A percentile compares a stretch with the other conserved stretches of the same genome.
phyloP scores from a whole-genome alignment of 2,888 invertebrate species.

The Conistra vaccinii region DNA sequence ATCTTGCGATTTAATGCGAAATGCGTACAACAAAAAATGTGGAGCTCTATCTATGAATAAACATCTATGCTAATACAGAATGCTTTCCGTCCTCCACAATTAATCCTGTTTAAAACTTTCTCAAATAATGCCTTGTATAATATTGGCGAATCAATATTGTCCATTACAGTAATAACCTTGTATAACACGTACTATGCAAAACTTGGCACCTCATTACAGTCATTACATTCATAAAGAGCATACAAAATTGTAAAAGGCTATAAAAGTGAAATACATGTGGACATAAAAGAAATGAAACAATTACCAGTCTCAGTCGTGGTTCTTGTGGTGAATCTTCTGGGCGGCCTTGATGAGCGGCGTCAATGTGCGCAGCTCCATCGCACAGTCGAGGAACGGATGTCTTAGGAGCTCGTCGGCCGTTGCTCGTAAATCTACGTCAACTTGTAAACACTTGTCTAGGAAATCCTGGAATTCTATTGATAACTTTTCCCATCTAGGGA shows the following conservation, averaged over 20 bases:
- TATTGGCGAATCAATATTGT: constrained; percentile 50
- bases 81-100: constrained; percentile 38
- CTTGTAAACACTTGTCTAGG: constrained; percentile 96
- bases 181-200: constrained; percentile 64
- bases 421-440: constrained; percentile 95
- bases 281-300: constrained; percentile 75
- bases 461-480: constrained; percentile 95
- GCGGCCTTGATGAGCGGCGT: constrained; percentile 98
- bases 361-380: constrained; percentile 95
- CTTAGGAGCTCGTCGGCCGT: constrained; percentile 94
- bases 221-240: constrained; percentile 70
- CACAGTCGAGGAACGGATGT: constrained; percentile 95
- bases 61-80: constrained; percentile 61
- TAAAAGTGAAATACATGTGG: constrained; percentile 75
- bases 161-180: constrained; percentile 57
- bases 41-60: constrained; percentile 57
- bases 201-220: constrained; percentile 78
- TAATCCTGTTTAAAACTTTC: constrained; percentile 43
- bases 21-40: constrained; percentile 53
- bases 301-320: constrained; percentile 83
- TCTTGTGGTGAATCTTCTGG: constrained; percentile 95
- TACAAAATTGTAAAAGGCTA: constrained; percentile 80
- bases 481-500: constrained; percentile 95
- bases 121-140: constrained; percentile 59
- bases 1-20: constrained; percentile 70